Conservation (phyloP, 2,113 vertebrate genomes). For the Lonchura striata region DNA sequence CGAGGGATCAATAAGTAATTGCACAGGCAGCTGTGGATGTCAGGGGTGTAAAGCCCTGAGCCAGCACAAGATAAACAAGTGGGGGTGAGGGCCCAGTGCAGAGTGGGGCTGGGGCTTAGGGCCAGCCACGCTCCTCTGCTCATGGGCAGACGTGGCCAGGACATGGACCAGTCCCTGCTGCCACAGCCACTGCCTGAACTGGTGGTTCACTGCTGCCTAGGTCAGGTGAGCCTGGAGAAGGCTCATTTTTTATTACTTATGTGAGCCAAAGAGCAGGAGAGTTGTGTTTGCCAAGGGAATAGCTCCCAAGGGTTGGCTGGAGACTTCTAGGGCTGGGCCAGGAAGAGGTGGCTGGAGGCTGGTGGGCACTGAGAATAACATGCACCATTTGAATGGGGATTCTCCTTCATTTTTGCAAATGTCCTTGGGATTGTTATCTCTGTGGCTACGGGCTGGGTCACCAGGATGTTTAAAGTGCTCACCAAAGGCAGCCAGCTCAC, state of each 20-base stretch:
- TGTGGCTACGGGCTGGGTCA: neutral
- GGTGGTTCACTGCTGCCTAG: neutral
- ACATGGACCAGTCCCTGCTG: neutral
- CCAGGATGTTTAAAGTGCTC: neutral
- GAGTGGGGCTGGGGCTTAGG: neutral
- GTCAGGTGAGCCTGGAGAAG: neutral
- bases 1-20: conserved; percentile 71
- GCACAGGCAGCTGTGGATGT: conserved; percentile 47
- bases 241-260: neutral
- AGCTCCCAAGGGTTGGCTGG: neutral
- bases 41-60: neutral
- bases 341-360: neutral
- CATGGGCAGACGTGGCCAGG: neutral
- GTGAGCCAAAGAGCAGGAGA: neutral
- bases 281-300: neutral
- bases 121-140: neutral
- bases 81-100: neutral
- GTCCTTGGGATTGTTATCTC: neutral
- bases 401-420: neutral
- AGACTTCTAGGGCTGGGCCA: neutral
- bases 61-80: conserved; percentile 9
- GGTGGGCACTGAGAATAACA: rapidly evolving
- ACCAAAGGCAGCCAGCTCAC: neutral
- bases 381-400: neutral
- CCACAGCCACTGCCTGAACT: neutral